phyloP scores from a whole-genome alignment of 2,888 invertebrate genomes.

The Nemotelus nigrinus region DNA sequence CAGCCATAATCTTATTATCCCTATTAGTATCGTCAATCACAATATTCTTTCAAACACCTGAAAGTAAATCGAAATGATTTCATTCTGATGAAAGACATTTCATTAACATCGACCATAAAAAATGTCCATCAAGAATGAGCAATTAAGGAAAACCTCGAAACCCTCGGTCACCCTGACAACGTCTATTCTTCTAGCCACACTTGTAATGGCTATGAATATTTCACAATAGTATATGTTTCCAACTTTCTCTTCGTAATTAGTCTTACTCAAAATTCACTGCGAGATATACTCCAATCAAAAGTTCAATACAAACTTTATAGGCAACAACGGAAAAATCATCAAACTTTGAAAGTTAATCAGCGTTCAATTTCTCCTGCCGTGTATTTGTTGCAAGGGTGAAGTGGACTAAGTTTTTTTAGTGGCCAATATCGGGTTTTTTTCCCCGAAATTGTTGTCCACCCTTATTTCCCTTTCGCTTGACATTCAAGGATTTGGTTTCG shows the following conservation, averaged over 20 bases:
- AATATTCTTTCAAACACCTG: no score
- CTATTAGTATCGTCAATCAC: no score
- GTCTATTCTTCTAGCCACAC: neutral
- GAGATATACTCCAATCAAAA: constrained; percentile 4
- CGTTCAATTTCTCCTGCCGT: neutral
- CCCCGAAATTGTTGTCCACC: neutral
- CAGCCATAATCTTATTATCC: no score
- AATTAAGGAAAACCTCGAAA: neutral
- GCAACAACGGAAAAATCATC: neutral
- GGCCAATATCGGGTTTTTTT: constrained; percentile 4
- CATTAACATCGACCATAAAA: no score
- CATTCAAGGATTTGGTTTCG: neutral
- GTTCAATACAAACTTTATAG: neutral
- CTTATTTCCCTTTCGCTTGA: neutral
- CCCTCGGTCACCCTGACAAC: neutral
- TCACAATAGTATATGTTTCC: neutral
- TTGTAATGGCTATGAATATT: neutral
- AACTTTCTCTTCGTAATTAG: constrained; percentile 1
- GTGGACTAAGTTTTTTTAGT: constrained; percentile 1
- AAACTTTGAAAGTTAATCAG: constrained; percentile 31
- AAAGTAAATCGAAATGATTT: no score
- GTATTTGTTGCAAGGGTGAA: no score
- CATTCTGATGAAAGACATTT: no score
- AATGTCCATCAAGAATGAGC: neutral
- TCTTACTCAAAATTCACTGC: constrained; percentile 17